Conservation (phyloP, 2,888 invertebrate species). For the Agonopterix arenella region DNA sequence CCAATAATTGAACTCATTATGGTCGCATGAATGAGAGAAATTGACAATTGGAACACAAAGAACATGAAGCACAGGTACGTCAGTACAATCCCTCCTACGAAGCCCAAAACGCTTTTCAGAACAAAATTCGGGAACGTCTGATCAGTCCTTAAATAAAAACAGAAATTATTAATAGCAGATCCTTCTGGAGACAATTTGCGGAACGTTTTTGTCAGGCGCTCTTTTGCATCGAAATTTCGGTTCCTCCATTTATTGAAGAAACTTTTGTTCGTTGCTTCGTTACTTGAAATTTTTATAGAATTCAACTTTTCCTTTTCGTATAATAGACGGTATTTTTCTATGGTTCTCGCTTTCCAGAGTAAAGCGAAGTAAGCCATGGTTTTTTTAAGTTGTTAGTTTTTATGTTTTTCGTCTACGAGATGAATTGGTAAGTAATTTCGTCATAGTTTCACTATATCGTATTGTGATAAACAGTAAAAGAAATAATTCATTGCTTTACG, state of each 20-base stretch:
- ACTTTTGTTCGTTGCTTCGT: conserved; percentile 52
- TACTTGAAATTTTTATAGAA: conserved; percentile 61
- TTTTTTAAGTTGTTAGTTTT: conserved; percentile 5
- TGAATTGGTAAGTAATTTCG: neutral
- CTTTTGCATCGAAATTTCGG: conserved; percentile 51
- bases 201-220: conserved; percentile 49
- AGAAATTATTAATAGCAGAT: conserved; percentile 43
- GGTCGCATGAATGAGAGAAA: conserved; percentile 77
- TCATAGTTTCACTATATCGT: conserved; percentile 2
- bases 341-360: conserved; percentile 70
- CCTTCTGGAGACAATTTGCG: conserved; percentile 51
- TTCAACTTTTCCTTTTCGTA: conserved; percentile 78
- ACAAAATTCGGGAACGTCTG: conserved; percentile 75
- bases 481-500: neutral
- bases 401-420: conserved; percentile 1
- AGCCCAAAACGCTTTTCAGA: conserved; percentile 80
- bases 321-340: conserved; percentile 62
- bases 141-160: conserved; percentile 56
- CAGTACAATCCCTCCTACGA: conserved; percentile 78
- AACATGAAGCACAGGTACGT: conserved; percentile 82
- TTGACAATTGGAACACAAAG: conserved; percentile 80
- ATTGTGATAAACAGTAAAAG: neutral
- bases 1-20: conserved; percentile 79
- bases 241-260: conserved; percentile 66
- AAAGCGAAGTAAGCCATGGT: conserved; percentile 76